Conservation (phyloP, 2,113 vertebrate species). For the Psilopsiagon aurifrons region DNA sequence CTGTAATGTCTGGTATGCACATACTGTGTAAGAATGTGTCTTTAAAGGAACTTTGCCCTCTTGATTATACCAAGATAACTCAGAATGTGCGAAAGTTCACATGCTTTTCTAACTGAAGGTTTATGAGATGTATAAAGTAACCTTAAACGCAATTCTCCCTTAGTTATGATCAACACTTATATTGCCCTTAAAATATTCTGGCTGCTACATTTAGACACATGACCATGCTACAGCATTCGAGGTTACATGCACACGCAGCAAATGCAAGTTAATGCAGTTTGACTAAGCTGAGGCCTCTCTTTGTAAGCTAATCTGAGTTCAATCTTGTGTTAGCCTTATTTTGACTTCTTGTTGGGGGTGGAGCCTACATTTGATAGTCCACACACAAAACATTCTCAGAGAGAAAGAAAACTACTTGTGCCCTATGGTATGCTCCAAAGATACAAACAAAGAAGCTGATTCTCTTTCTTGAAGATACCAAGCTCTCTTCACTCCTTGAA, state of each 20-base stretch:
- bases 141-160: neutral
- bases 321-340: neutral
- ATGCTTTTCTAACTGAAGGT: neutral
- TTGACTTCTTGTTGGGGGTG: neutral
- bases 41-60: neutral
- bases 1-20: neutral
- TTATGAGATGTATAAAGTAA: neutral
- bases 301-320: neutral
- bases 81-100: neutral
- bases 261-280: neutral
- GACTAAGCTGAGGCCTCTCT: neutral
- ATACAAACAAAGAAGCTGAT: neutral
- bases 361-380: neutral
- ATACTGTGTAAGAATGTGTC: neutral
- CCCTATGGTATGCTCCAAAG: neutral
- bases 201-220: neutral
- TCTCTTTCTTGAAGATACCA: neutral
- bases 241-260: neutral
- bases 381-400: neutral
- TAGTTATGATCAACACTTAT: neutral
- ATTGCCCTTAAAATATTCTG: neutral
- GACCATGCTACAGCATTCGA: neutral
- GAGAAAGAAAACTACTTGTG: neutral
- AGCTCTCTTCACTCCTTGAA: neutral
- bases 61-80: neutral